phyloP scores from a whole-genome alignment of 2,888 invertebrate genomes.

The Phymatocera aterrima region DNA sequence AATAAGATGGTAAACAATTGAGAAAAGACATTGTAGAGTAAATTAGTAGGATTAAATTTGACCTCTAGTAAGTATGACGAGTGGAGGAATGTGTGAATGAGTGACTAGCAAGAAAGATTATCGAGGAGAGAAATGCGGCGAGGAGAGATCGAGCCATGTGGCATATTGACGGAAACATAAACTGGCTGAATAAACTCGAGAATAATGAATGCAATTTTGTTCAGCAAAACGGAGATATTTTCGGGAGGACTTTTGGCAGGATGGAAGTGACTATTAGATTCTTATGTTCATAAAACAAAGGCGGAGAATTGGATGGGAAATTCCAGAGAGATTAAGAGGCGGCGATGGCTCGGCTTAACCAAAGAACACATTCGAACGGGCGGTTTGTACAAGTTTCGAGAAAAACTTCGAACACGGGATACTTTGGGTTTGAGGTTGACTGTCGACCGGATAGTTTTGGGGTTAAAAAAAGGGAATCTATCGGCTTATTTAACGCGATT shows the following conservation, averaged over 20 bases:
- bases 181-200: not conserved
- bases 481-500: conserved; percentile 56
- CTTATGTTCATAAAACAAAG: not conserved
- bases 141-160: too few species aligned
- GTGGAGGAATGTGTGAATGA: conserved; percentile 19
- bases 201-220: not conserved
- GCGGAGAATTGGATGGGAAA: not conserved
- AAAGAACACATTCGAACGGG: conserved; percentile 54
- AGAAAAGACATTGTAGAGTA: not conserved
- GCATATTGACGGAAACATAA: conserved; percentile 54
- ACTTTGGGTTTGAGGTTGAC: too few species aligned
- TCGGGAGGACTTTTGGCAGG: too few species aligned
- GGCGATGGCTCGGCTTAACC: conserved; percentile 55
- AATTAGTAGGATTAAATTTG: conserved; percentile 7
- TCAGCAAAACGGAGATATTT: not conserved
- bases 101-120: conserved; percentile 44
- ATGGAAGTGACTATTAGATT: not conserved
- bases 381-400: not conserved
- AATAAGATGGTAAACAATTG: not conserved
- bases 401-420: not conserved
- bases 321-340: conserved; percentile 9
- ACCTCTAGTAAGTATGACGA: conserved; percentile 43
- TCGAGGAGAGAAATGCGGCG: conserved; percentile 48
- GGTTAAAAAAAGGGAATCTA: not conserved
- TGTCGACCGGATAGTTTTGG: not conserved